Conservation (phyloP, 2,888 invertebrate species). For the Hyppa rectilinea region DNA sequence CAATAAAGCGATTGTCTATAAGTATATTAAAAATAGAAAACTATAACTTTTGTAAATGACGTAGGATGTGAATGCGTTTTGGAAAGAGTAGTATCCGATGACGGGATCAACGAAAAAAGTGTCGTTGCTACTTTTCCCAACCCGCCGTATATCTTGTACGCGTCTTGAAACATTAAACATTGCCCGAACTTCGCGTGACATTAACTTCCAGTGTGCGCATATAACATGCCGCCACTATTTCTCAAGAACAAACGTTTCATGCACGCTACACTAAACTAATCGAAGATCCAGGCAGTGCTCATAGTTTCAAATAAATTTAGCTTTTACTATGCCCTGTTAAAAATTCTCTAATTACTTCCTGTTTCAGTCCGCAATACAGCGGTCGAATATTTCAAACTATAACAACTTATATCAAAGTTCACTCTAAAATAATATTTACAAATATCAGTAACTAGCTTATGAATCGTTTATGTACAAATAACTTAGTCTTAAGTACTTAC, state of each 20-base stretch:
- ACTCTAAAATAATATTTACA: slow-evolving; percentile 58
- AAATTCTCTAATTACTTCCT: slow-evolving; percentile 14
- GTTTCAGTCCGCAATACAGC: slow-evolving; percentile 17
- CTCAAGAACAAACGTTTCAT: slow-evolving; percentile 31
- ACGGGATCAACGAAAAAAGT: neutral
- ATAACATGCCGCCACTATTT: slow-evolving; percentile 9
- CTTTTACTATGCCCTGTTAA: slow-evolving; percentile 25
- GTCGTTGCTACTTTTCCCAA: slow-evolving; percentile 5
- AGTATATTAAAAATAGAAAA: slow-evolving; percentile 26
- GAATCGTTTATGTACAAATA: slow-evolving; percentile 70
- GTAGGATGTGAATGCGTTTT: slow-evolving; percentile 10
- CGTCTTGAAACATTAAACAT: slow-evolving; percentile 23
- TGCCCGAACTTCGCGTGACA: neutral
- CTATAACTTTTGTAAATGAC: slow-evolving; percentile 27
- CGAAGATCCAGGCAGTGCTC: slow-evolving; percentile 14
- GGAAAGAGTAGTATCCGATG: neutral
- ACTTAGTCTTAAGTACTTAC: slow-evolving; percentile 69
- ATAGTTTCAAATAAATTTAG: slow-evolving; percentile 21
- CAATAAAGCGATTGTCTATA: slow-evolving; percentile 27
- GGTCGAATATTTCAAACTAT: slow-evolving; percentile 53
- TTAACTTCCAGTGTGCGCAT: neutral
- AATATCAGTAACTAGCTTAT: slow-evolving; percentile 68
- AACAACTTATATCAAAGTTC: slow-evolving; percentile 53
- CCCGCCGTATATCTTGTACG: slow-evolving; percentile 1
- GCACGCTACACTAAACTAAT: slow-evolving; percentile 10